phyloP scores from a whole-genome alignment of 2,797 vertebrate species.

The Discoglossus pictus region DNA sequence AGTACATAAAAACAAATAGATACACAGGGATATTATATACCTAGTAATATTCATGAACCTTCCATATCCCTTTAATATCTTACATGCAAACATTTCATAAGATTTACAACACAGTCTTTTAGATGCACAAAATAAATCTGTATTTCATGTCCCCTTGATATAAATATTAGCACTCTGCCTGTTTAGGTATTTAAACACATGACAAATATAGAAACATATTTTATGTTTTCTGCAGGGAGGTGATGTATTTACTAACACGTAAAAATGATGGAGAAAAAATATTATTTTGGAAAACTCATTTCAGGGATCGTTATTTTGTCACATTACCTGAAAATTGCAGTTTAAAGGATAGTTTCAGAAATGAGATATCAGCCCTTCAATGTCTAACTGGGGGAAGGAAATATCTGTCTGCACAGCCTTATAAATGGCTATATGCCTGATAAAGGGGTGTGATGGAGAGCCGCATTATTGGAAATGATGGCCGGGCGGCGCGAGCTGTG shows the following conservation, averaged over 20 bases:
- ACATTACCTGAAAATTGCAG: slow-evolving; percentile 63
- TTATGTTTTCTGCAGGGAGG: too few relatives aligned
- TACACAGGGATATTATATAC: too few relatives aligned
- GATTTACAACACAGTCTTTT: too few relatives aligned
- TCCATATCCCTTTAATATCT: too few relatives aligned
- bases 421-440: too few relatives aligned
- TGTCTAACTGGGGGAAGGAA: slow-evolving; percentile 52
- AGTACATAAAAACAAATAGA: too few relatives aligned
- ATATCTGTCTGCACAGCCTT: slow-evolving; percentile 53
- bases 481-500: slow-evolving; percentile 46
- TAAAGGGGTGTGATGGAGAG: slow-evolving; percentile 63
- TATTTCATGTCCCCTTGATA: too few relatives aligned
- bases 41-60: too few relatives aligned
- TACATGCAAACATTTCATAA: too few relatives aligned
- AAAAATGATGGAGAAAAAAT: not conserved
- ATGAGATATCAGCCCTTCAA: slow-evolving; percentile 56
- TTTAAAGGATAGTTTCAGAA: slow-evolving; percentile 56
- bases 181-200: slow-evolving; percentile 9
- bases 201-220: not conserved
- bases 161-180: too few relatives aligned
- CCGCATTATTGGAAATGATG: slow-evolving; percentile 61
- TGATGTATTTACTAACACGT: slow-evolving; percentile 13
- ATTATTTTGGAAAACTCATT: slow-evolving; percentile 66
- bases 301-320: slow-evolving; percentile 64
- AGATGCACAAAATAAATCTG: too few relatives aligned